Base-by-base conservation (phyloP, 2,888 invertebrate genomes). In the Cryptophagus acutangulus region DNA sequence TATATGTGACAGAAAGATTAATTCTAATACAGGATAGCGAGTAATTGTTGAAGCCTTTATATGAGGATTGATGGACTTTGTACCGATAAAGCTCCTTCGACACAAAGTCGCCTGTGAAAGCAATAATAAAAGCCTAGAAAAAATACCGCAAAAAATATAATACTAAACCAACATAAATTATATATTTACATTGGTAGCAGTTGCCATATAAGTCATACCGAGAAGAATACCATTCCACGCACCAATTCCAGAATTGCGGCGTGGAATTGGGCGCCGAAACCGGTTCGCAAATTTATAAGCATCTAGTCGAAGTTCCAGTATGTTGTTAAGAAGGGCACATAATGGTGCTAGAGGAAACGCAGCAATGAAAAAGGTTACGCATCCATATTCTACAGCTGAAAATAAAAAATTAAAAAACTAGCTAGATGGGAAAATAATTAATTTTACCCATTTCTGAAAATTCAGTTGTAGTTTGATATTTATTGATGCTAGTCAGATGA, bases 341-440 rank as follows among this genome's bases (percentile, higher is more conserved):
- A 81, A 58, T 1, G 81, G 80, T n/a, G 78, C 80, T 34, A 82
- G 63, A 1, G 81, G 80, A 59, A 81, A 79, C 0, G 78, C 78
- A 6, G 77, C 75, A 17, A 78, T 79, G 60, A 81, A 82, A 35
- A 81, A 70, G 1, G 78, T 79, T 34, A 79, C 73, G 57, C 79
- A 78, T 1, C 81, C 81, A 62, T 75, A 81, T 64, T 81, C 80
- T 29, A 81, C 71, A 28, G 78, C 80, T 80, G 33, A 31, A 20
- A 34, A 24, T 24, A 24, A 28, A 12, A 8, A 12, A 26, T 12
- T 26, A 26, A 8, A 26, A n/a, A n/a, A n/a, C n/a, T n/a, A n/a
- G 36, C 14, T 14, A 24, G 31, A 9, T 16, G n/a, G 20, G 17
- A 40, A 38, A 46, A 37, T 13, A 30, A 6, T 3, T 14, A 24